Base-by-base conservation (phyloP, 2,888 invertebrate species). In the Salpingus planirostris region DNA sequence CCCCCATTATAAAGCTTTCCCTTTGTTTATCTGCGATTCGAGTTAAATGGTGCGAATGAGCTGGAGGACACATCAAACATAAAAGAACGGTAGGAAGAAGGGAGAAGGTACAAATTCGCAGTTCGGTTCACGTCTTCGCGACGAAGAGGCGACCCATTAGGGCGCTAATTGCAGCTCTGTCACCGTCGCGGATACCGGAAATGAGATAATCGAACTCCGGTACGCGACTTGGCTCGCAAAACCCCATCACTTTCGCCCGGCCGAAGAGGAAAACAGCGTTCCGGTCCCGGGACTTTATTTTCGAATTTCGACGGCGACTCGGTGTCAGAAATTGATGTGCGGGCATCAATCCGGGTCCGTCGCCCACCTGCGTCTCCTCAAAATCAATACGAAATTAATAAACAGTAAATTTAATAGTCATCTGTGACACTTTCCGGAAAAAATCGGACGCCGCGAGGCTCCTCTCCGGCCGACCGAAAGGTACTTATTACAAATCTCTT, bases 401-500 rank as follows among this genome's bases (percentile, higher is more conserved):
- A 44, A 44, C 40, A 38, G 47, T 46, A 51, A 47, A 47, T 52
- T 51, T 43, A 50, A 50, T 47, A 53, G 51, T 54, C 49, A 49
- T 42, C 53, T 57, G 59, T 57, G 59, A 60, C 59, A 59, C 52
- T 59, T 58, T 59, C 49, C 36, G 38, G 48, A 51, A 50, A 57
- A 59, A 57, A n/a, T n/a, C n/a, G n/a, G n/a, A n/a, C n/a, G n/a
- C n/a, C n/a, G n/a, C n/a, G n/a, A n/a, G n/a, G n/a, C n/a, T n/a
- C n/a, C n/a, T n/a, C n/a, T n/a, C 55, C 54, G 48, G 53, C 49
- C 46, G 55, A 57, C 52, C 52, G 49, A 49, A 42, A 49, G 56
- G 57, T 58, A 55, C 57, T 60, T 60, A 62, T 60, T 64, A 64
- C 63, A 59, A 62, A 62, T 62, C 64, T 61, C 59, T 62, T 64